Evolutionary conservation across 2,888 invertebrate genomes (phyloP).

Genomic region (Congeria kusceri): DNA sequence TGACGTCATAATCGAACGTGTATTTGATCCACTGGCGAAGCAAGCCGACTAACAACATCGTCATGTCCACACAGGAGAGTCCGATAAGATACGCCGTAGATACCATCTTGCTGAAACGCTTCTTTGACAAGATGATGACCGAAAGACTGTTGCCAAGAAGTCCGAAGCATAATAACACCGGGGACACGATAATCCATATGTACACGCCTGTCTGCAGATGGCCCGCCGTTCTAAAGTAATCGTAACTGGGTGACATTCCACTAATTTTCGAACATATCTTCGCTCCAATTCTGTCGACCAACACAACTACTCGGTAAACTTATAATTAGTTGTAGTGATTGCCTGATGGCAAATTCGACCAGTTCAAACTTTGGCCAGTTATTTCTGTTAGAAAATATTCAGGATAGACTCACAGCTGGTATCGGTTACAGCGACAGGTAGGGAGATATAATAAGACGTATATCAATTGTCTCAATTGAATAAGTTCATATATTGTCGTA

Average conservation of each 20-base stretch:
- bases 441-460: too few relatives aligned
- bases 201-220: constrained; percentile 37
- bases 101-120: constrained; percentile 62
- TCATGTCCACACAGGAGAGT: constrained; percentile 66
- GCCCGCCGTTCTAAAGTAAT: constrained; percentile 45
- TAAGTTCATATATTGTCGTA: too few relatives aligned
- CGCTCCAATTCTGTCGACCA: too few relatives aligned
- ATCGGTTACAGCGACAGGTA: too few relatives aligned
- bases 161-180: constrained; percentile 71
- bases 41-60: constrained; percentile 71
- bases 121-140: constrained; percentile 63
- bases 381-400: too few relatives aligned
- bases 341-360: too few relatives aligned
- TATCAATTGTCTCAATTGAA: too few relatives aligned
- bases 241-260: neutral
- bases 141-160: constrained; percentile 75
- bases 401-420: too few relatives aligned
- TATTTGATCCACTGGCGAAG: constrained; percentile 67
- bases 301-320: too few relatives aligned
- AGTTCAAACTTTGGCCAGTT: too few relatives aligned
- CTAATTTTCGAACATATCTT: too few relatives aligned
- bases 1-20: constrained; percentile 61
- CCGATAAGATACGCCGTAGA: constrained; percentile 71
- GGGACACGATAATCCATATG: constrained; percentile 66
- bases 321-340: too few relatives aligned